Evolutionary conservation across 2,113 vertebrate species (phyloP), one percentile per base, ranked within the genome.

Genomic region (Albula goreensis): DNA sequence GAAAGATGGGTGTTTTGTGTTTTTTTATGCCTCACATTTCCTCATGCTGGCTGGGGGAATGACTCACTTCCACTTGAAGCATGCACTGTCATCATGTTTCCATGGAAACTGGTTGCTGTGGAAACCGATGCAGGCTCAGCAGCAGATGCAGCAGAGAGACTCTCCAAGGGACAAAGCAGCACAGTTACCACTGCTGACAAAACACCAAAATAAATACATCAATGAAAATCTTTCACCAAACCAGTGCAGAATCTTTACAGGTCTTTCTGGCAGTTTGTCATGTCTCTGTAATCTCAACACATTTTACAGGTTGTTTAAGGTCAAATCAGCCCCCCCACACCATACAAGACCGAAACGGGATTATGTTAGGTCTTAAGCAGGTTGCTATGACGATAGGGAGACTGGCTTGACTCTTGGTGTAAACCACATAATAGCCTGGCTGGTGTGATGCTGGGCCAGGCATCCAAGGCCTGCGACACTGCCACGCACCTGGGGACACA

Each of bases 31-130:
- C n/a, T 31, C n/a, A 7, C 2, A 74, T 74, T 31, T 74, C 8
- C 31, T 70, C 0, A 41, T 41, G 31, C 31, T 70, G 19, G 19
- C 63, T 25, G 70, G 70, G 84, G 88, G 86, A 81, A 89, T 92
- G 88, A 92, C 78, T 92, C 89, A 90, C 85, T 79, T 80, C 50
- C 80, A 48, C 85, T 87, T 88, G 82, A 88, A 89, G 89, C 86
- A 90, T 90, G 93, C 92, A 92, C 93, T 95, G 94, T 93, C 94
- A 95, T 93, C 91, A 90, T 92, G 95, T 96, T 95, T 94, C 95
- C 94, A 96, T 95, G 94, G 95, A 90, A 94, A 95, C 94, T 85
- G 90, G 94, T 95, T 94, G 93, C 94, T 93, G 95, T 95, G 93
- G 95, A 94, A 95, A 96, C 95, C 87, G 88, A 90, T 92, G 91